Conservation (phyloP, 2,888 invertebrate species). For the Dicyrtoma fusca region DNA sequence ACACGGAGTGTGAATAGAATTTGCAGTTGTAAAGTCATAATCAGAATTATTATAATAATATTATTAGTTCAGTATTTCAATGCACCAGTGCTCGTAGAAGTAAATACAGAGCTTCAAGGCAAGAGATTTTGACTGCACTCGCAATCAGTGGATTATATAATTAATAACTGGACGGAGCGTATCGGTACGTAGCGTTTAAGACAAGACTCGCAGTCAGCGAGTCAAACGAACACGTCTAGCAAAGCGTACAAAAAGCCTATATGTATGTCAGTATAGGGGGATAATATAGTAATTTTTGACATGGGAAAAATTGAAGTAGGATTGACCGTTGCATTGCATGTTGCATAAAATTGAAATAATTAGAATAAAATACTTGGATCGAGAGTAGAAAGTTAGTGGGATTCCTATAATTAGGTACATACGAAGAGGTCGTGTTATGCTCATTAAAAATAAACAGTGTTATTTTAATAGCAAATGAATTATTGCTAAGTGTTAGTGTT, state of each 20-base stretch:
- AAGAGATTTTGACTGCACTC: background rate
- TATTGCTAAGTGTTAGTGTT: background rate
- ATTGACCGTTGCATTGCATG: background rate
- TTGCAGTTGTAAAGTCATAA: too few species aligned
- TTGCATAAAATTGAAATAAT: slow-evolving; percentile 25
- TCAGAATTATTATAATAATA: too few species aligned
- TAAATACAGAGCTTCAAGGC: background rate
- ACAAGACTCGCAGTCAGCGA: too few species aligned
- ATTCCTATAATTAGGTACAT: slow-evolving; percentile 2
- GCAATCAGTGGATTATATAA: background rate
- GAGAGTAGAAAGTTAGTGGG: slow-evolving; percentile 21
- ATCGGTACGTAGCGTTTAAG: too few species aligned
- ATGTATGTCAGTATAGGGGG: too few species aligned
- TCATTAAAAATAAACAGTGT: slow-evolving; percentile 24
- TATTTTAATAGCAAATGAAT: slow-evolving; percentile 12
- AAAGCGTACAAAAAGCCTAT: too few species aligned
- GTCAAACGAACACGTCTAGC: too few species aligned
- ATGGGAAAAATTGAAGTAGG: background rate
- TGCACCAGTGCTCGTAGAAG: too few species aligned
- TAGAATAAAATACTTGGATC: slow-evolving; percentile 13
- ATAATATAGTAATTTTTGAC: slow-evolving; percentile 1
- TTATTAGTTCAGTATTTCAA: too few species aligned
- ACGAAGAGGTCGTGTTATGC: slow-evolving; percentile 22
- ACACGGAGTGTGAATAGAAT: too few species aligned
- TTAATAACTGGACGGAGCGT: too few species aligned